phyloP scores from a whole-genome alignment of 2,888 invertebrate species.

The Pseudoips prasinana region DNA sequence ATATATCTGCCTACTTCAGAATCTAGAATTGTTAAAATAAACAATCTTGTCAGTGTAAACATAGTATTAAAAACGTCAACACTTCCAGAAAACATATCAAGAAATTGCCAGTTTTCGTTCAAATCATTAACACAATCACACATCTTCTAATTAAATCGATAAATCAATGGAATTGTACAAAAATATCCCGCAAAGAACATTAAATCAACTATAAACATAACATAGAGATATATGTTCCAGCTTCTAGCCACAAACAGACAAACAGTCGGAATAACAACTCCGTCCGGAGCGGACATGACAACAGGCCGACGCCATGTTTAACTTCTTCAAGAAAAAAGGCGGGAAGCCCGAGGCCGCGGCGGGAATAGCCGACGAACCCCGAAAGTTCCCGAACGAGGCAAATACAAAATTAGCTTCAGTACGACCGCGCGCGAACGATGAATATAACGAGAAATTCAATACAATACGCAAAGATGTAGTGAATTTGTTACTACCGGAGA shows the following conservation, averaged over 20 bases:
- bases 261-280: constrained; percentile 46
- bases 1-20: no score
- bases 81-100: no score
- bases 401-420: constrained; percentile 47
- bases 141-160: background rate
- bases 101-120: no score
- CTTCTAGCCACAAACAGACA: constrained; percentile 18
- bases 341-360: constrained; percentile 61
- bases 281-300: constrained; percentile 55
- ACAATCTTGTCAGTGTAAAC: no score
- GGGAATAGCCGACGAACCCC: constrained; percentile 45
- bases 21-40: no score
- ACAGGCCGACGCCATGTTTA: constrained; percentile 65
- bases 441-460: constrained; percentile 45
- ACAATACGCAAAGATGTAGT: constrained; percentile 72
- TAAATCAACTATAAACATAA: constrained; percentile 13
- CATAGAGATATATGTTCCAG: background rate
- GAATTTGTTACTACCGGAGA: constrained; percentile 66
- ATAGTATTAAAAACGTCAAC: no score
- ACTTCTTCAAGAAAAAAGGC: constrained; percentile 74
- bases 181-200: constrained; percentile 13
- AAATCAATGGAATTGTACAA: background rate
- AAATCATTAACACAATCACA: no score
- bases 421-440: constrained; percentile 46
- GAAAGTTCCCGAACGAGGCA: constrained; percentile 47